A percentile compares a stretch with the other conserved stretches of the same genome.
Evolutionary conservation across 2,888 invertebrate species (phyloP).

Genomic region (Polylopha cassiicola): DNA sequence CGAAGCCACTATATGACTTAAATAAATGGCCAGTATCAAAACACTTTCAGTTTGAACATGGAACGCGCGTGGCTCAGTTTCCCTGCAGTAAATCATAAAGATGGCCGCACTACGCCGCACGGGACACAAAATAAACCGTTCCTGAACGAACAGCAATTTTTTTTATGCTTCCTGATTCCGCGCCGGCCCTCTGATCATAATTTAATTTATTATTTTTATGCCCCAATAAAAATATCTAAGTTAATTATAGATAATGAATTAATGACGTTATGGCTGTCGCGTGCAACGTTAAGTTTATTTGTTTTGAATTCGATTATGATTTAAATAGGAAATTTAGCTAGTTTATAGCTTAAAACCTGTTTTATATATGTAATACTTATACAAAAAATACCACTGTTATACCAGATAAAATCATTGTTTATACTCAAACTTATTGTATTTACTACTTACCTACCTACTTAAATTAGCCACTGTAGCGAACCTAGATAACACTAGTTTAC

Average conservation of each 20-base stretch:
- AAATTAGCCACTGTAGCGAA: too few relatives aligned
- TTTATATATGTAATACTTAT: too few relatives aligned
- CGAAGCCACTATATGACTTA: conserved; percentile 8
- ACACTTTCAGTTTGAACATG: conserved; percentile 23
- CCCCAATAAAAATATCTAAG: conserved; percentile 20
- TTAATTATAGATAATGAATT: conserved; percentile 22
- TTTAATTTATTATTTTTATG: conserved; percentile 20
- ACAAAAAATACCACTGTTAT: too few relatives aligned
- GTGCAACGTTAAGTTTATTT: too few relatives aligned
- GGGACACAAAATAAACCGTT: conserved; percentile 12
- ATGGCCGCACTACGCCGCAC: conserved; percentile 23
- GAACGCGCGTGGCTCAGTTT: conserved; percentile 40
- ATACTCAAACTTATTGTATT: too few relatives aligned
- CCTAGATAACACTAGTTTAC: too few relatives aligned
- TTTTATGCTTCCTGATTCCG: conserved; percentile 1
- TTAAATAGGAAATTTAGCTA: too few relatives aligned
- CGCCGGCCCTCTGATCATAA: conserved; percentile 17
- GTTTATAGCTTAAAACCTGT: too few relatives aligned
- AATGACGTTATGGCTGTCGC: conserved; percentile 15
- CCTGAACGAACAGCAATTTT: conserved; percentile 1
- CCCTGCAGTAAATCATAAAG: conserved; percentile 48
- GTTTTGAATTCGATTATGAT: too few relatives aligned
- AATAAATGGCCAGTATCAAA: conserved; percentile 10
- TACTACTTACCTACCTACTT: too few relatives aligned
- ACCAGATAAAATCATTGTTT: too few relatives aligned